Conservation (phyloP, 2,113 vertebrate genomes). For the Mystacornis crossleyi region DNA sequence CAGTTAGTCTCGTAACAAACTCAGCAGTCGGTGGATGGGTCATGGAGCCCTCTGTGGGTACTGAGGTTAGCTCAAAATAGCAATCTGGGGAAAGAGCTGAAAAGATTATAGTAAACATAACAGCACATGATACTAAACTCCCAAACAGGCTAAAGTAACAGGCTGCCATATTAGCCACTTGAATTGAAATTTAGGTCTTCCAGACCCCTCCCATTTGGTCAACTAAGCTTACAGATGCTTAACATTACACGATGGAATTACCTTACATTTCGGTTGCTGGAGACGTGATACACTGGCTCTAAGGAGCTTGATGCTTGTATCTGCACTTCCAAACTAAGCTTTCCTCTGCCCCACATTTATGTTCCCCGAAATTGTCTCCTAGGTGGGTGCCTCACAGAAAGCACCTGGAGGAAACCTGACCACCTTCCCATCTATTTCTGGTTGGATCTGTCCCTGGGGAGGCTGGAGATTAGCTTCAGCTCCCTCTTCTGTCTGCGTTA, state of each 20-base stretch:
- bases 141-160: background rate
- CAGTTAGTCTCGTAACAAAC: conserved; percentile 39
- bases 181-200: background rate
- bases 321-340: background rate
- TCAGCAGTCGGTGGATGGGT: background rate
- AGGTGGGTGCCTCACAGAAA: background rate
- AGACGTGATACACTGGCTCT: background rate
- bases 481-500: background rate
- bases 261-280: background rate
- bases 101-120: conserved; percentile 29
- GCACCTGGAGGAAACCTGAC: background rate
- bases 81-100: background rate
- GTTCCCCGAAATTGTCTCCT: background rate
- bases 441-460: background rate
- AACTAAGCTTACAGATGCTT: background rate
- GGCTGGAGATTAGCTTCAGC: background rate
- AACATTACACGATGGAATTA: rapidly evolving
- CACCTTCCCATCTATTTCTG: background rate
- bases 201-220: background rate
- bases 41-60: background rate
- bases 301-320: background rate
- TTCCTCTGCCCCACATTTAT: background rate
- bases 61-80: background rate
- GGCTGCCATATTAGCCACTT: background rate
- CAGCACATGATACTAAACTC: background rate